Evolutionary conservation across 1,140 invertebrate genomes (phyloP), one percentile per base, ranked within the genome.

Genomic region (Dreissena rostriformis): DNA sequence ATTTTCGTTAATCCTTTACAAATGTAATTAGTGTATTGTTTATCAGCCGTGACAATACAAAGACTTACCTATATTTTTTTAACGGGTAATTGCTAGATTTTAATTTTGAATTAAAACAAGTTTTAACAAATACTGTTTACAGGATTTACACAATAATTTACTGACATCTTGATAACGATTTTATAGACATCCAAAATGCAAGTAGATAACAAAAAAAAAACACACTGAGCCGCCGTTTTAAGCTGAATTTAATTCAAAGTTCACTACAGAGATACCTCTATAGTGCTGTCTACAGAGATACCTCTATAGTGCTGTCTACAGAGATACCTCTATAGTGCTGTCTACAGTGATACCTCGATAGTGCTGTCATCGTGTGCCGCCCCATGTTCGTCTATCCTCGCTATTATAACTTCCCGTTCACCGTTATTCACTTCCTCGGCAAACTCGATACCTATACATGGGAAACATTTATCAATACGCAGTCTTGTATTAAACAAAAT

Each of bases 311-410:
- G n/a, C 10, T 51, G 17, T 53, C 15, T 22, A 51, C 53, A 22
- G 19, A 55, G n/a, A 74, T 26, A n/a, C 11, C 14, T 26, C 14
- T 67, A n/a, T n/a, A 67, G 11, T 12, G 11, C 11, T n/a, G 24
- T 67, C 11, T 67, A 67, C 22, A 26, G 11, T 24, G 11, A 14
- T 26, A 79, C 82, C 75, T 72, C 66, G 26, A 78, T 79, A 14
- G 26, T 49, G 66, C 74, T 73, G 49, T 77, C 74, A 55, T 77
- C 82, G 72, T 84, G 70, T 5, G 76, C 74, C 15, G 82, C 82
- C 14, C 74, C 75, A 17, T 71, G 14, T n/a, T 51, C 19, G 57
- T 84, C 51, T 65, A 84, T 73, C 22, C 70, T 24, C 28, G 55
- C 22, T 19, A 84, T 73, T 14, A 65, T 72, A 4, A 78, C 82